These are phyloP conservation scores for Delphinus delphis DNA, from an alignment of 2,113 vertebrate species.

Conservation along the genomic window DNA sequence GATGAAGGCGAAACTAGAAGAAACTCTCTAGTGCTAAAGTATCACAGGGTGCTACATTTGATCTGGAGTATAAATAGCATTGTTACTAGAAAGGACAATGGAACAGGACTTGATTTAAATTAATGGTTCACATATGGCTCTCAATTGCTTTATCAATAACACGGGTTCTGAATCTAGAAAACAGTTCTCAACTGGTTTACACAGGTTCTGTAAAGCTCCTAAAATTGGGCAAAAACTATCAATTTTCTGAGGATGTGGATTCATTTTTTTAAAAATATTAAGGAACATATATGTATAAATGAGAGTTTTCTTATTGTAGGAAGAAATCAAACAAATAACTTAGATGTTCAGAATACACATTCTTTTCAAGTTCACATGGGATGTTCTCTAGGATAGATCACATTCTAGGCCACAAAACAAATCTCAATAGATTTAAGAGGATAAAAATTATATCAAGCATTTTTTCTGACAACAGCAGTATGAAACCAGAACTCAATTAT, in stretches of 20 bases:
- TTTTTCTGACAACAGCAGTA: too few species aligned
- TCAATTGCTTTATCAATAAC: not conserved
- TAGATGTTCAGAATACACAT: not conserved
- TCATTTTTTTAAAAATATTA: not conserved
- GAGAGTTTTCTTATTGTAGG: not conserved
- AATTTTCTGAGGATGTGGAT: not conserved
- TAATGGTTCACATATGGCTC: not conserved
- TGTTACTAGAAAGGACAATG: not conserved
- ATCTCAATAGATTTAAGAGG: not conserved
- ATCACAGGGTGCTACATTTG: not conserved
- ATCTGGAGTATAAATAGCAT: not conserved
- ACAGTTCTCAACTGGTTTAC: not conserved
- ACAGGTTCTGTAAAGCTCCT: not conserved
- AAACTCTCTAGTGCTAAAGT: not conserved
- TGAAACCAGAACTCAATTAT: too few species aligned
- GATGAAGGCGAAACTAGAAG: not conserved
- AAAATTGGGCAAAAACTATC: not conserved
- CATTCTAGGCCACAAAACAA: not conserved
- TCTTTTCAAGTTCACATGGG: not conserved
- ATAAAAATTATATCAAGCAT: not conserved
- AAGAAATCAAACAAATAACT: not conserved
- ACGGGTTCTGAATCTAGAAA: not conserved
- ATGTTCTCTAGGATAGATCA: not conserved
- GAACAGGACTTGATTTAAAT: not conserved
- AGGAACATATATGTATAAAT: not conserved